Percentiles rank a stretch among this genome's conserved stretches.
Evolutionary conservation across 2,113 vertebrate species (phyloP).

Genomic region (Marcusenius ussheri): DNA sequence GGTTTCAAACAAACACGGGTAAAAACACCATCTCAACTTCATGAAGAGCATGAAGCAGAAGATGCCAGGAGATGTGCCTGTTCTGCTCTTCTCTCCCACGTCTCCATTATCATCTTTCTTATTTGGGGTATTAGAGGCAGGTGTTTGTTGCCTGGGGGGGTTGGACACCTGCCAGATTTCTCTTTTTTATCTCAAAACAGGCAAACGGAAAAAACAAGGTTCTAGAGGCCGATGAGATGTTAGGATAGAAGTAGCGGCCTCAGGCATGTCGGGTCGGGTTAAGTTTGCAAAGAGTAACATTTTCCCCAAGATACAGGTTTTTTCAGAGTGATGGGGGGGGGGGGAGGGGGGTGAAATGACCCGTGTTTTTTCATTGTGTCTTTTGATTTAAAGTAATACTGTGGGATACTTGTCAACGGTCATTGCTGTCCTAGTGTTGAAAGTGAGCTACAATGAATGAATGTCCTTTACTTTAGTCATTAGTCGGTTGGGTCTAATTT

Average conservation of each 20-base stretch:
- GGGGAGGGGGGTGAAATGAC: background rate
- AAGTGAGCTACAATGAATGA: background rate
- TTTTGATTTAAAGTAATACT: constrained; percentile 17
- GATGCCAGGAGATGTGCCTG: background rate
- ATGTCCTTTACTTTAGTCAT: background rate
- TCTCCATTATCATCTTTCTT: constrained; percentile 15
- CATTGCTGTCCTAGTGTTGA: background rate
- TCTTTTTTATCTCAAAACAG: constrained; percentile 31
- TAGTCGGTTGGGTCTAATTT: background rate
- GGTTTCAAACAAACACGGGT: background rate
- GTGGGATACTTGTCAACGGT: background rate
- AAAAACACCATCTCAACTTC: background rate
- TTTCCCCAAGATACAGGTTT: constrained; percentile 22
- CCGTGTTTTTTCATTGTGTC: constrained; percentile 24
- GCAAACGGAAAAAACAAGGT: constrained; percentile 28
- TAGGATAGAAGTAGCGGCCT: constrained; percentile 27
- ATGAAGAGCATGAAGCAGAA: constrained; percentile 30
- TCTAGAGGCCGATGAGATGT: constrained; percentile 19
- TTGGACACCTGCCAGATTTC: constrained; percentile 31
- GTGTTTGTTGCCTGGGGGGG: constrained; percentile 29
- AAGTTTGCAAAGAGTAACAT: constrained; percentile 27
- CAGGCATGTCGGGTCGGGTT: constrained; percentile 18
- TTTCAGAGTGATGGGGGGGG: background rate
- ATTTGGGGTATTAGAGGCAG: constrained; percentile 26
- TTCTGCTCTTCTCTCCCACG: background rate